A percentile compares a stretch with the other conserved stretches of the same genome.
Conservation (phyloP, 2,888 invertebrate genomes). For the Phania funesta region DNA sequence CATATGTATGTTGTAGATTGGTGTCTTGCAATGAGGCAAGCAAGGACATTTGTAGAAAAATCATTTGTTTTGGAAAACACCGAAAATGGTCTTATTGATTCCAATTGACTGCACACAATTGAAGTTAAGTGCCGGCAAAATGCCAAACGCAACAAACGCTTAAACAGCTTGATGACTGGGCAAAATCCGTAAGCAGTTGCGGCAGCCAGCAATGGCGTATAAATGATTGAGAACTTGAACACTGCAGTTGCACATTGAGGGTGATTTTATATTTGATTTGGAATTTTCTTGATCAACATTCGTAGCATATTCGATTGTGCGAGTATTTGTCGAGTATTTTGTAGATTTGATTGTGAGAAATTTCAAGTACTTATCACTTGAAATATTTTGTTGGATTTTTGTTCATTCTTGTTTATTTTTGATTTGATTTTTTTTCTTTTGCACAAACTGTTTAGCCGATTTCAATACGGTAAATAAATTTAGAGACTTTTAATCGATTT, state of each 20-base stretch:
- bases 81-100: constrained; percentile 79
- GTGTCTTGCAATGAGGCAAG: constrained; percentile 26
- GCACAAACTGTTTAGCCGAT: constrained; percentile 9
- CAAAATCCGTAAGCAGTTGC: constrained; percentile 41
- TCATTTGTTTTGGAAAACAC: constrained; percentile 73
- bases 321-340: constrained; percentile 13
- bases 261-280: constrained; percentile 46
- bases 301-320: constrained; percentile 34
- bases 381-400: no score
- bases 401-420: neutral
- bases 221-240: constrained; percentile 40
- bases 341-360: constrained; percentile 59
- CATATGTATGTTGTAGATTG: constrained; percentile 14
- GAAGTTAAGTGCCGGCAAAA: constrained; percentile 78
- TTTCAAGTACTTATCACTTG: constrained; percentile 65
- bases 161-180: constrained; percentile 62
- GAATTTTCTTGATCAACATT: constrained; percentile 45
- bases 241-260: constrained; percentile 53
- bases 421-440: constrained; percentile 10
- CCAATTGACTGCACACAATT: constrained; percentile 80
- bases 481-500: constrained; percentile 44
- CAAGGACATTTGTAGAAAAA: constrained; percentile 39
- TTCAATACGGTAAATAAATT: constrained; percentile 29
- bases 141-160: constrained; percentile 68
- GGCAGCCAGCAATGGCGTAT: constrained; percentile 25